Evolutionary conservation across 2,113 vertebrate genomes (phyloP).

Genomic region (Pipra filicauda): DNA sequence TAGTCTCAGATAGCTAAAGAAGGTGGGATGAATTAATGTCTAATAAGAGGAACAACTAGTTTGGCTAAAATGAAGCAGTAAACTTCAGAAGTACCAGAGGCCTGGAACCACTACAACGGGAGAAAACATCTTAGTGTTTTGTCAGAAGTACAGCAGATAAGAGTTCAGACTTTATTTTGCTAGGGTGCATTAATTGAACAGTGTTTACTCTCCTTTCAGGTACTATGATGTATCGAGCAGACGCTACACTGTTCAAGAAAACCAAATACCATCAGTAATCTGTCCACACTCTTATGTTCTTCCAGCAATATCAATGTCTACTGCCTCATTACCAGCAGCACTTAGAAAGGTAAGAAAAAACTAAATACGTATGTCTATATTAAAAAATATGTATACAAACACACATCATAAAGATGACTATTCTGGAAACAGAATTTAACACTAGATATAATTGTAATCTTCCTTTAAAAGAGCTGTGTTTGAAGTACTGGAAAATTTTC

Average conservation of each 20-base stretch:
- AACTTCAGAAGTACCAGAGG: not conserved
- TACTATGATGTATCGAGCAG: constrained; percentile 43
- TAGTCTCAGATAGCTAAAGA: not conserved
- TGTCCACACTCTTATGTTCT: not conserved
- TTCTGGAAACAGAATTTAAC: not conserved
- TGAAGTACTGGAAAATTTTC: constrained; percentile 37
- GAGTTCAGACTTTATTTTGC: not conserved
- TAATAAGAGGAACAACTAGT: not conserved
- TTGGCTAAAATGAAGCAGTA: not conserved
- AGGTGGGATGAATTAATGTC: not conserved
- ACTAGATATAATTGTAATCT: not conserved
- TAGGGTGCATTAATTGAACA: not conserved
- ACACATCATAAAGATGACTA: not conserved
- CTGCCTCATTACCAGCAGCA: constrained; percentile 57
- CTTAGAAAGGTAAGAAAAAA: constrained; percentile 53
- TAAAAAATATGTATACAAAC: not conserved
- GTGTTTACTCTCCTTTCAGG: constrained; percentile 16
- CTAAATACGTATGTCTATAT: not conserved
- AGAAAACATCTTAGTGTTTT: not conserved
- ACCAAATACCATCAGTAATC: not conserved
- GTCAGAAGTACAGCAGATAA: not conserved
- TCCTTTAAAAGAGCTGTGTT: not conserved
- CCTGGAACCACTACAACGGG: not conserved
- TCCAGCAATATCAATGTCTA: constrained; percentile 56
- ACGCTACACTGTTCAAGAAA: not conserved